Base-by-base conservation (phyloP, 37 sponge, comb jelly and placozoan species). In the Beroe ovata region DNA sequence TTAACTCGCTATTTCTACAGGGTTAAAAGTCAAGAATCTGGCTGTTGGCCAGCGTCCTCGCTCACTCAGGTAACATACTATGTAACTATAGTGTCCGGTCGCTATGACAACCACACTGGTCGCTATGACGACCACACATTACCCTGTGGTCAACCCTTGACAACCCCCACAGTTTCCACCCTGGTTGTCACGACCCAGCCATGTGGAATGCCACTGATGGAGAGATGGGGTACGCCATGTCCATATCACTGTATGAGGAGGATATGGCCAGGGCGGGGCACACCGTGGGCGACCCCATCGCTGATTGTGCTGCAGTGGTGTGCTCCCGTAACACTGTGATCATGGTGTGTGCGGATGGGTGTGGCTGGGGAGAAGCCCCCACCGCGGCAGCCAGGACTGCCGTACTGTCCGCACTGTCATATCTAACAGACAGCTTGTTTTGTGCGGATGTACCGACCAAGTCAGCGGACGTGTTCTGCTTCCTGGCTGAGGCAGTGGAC, bases 271-370 rank as follows among this genome's bases (percentile, higher is more conserved):
- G 54, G 54, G 36, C 25, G 1, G 84, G 84, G 38, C 36, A 36
- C 26, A 36, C 28, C 25, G 84, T 41, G 8, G 84, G 84, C 25
- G 84, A 77, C 54, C 84, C 84, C 33, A 42, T 77, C 8, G 84
- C 84, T 14, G 84, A 77, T 54, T 77, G 84, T 23, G 26, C 36
- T 36, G 84, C 84, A 6, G 84, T 77, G 28, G 22, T 77, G 23
- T 42, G 42, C 33, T 33, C 84, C 28, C 11, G 47, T 1, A 77
- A 77, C 54, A 21, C 35, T 14, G 38, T 25, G 54, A 77, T 77
- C 47, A 40, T 77, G 84, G 84, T 77, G 28, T 77, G 84, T 41
- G 84, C 84, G 23, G 84, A 77, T 40, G 84, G 84, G 41, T 77
- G 84, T 40, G 84, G 84, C 19, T 77, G 84, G 84, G 84, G 84